Percentiles rank a stretch among this genome's conserved stretches.
Conservation (phyloP, 1,140 invertebrate genomes). For the Eriocheir sinensis region DNA sequence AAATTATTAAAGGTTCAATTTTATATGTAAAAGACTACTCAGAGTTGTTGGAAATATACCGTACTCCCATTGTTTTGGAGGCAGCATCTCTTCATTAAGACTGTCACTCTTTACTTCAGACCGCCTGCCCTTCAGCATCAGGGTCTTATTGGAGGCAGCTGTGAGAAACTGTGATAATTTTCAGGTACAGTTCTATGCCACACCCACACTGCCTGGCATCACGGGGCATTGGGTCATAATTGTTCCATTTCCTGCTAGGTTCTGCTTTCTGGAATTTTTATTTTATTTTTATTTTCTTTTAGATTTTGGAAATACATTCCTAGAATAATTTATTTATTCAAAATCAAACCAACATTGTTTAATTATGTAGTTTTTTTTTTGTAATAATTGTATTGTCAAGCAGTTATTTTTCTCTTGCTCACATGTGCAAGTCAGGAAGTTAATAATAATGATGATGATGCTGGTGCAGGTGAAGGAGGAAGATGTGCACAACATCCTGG, state of each 20-base stretch:
- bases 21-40: neutral
- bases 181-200: conserved; percentile 84
- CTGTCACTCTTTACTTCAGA: conserved; percentile 54
- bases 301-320: no score
- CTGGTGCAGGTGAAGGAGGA: conserved; percentile 85
- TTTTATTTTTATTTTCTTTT: no score
- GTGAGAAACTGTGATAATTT: conserved; percentile 98
- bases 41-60: neutral
- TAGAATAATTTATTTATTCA: no score
- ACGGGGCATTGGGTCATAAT: no score
- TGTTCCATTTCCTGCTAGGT: no score
- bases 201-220: no score
- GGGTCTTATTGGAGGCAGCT: conserved; percentile 96
- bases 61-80: neutral
- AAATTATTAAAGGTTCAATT: neutral
- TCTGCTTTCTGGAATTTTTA: no score
- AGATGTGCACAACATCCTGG: conserved; percentile 95
- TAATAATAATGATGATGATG: neutral
- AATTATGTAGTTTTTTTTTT: neutral
- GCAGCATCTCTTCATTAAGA: neutral
- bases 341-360: no score
- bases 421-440: no score
- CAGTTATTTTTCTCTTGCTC: no score
- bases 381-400: neutral
- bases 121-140: conserved; percentile 94